Percentiles rank a stretch among this genome's conserved stretches.
Conservation (phyloP, 1,140 invertebrate species). For the Conus ventricosus region DNA sequence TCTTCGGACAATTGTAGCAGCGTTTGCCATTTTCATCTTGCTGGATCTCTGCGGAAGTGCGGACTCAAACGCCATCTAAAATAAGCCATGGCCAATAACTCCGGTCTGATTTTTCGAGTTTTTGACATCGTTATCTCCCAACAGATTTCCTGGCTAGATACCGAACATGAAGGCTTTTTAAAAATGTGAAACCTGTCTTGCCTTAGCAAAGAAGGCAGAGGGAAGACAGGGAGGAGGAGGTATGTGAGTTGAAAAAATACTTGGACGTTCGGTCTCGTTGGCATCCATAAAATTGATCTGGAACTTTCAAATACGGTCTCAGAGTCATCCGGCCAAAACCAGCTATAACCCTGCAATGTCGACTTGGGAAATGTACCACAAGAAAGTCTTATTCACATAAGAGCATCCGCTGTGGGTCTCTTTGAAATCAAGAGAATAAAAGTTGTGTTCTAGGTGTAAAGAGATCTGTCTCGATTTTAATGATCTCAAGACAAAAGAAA, state of each 20-base stretch:
- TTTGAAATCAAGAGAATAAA: no score
- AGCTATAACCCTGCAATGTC: no score
- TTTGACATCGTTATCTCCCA: neutral
- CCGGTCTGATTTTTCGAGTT: neutral
- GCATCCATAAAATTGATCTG: no score
- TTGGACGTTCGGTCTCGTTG: neutral
- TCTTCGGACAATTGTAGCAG: slow-evolving; percentile 62
- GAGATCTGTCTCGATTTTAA: no score
- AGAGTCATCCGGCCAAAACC: no score
- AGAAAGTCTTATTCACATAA: no score
- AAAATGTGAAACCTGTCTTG: neutral
- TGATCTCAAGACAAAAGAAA: no score
- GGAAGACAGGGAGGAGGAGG: neutral
- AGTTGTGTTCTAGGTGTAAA: no score
- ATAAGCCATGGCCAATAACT: neutral
- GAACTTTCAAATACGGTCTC: no score
- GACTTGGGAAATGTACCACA: no score
- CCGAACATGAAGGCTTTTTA: neutral
- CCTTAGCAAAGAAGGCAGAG: neutral
- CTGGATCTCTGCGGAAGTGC: slow-evolving; percentile 30
- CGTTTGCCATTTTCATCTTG: slow-evolving; percentile 70
- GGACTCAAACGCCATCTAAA: slow-evolving; percentile 13
- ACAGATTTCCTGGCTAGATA: neutral
- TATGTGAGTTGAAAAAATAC: neutral
- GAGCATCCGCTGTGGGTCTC: no score